Evolutionary conservation across 2,113 vertebrate genomes (phyloP).

Genomic region (Shinisaurus crocodilurus): DNA sequence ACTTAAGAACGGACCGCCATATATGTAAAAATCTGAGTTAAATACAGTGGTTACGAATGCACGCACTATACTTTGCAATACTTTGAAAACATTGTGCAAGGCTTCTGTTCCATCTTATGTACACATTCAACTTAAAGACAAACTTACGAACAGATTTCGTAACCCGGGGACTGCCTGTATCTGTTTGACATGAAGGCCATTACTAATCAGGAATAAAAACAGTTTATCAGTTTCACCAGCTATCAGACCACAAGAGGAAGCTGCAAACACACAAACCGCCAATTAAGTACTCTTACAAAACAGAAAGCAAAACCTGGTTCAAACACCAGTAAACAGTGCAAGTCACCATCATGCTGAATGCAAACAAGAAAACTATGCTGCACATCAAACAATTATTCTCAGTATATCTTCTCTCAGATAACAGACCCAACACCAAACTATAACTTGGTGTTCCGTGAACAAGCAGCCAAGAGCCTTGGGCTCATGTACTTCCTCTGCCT

Average conservation of each 20-base stretch:
- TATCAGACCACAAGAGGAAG: not conserved
- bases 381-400: not conserved
- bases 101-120: too few relatives aligned
- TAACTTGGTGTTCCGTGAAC: not conserved
- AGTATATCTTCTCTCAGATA: not conserved
- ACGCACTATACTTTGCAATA: too few relatives aligned
- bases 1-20: too few relatives aligned
- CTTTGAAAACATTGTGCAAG: too few relatives aligned
- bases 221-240: not conserved
- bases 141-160: too few relatives aligned
- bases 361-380: not conserved
- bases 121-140: too few relatives aligned
- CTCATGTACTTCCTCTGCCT: not conserved
- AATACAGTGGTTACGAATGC: too few relatives aligned
- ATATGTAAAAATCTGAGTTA: too few relatives aligned
- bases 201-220: not conserved
- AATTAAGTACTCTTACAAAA: slow-evolving; percentile 1
- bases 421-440: not conserved
- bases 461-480: not conserved
- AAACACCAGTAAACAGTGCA: not conserved
- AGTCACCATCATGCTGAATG: not conserved
- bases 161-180: too few relatives aligned
- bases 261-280: not conserved
- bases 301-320: not conserved
- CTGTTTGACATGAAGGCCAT: not conserved